phyloP scores from a whole-genome alignment of 2,113 vertebrate species.

The Todiramphus saurophagus region DNA sequence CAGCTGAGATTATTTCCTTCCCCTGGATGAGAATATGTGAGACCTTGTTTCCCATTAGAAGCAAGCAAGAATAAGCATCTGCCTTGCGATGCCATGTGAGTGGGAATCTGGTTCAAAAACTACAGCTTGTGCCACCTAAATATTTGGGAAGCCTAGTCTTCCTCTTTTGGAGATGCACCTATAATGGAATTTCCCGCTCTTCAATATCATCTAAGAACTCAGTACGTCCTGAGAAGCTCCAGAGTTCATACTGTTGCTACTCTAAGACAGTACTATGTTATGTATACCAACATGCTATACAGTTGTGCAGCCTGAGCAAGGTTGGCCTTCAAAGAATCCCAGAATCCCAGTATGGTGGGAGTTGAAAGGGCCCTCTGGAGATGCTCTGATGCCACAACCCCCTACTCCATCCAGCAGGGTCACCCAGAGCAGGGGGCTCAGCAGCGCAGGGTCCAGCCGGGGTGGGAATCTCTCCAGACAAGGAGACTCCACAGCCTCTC shows the following conservation, averaged over 20 bases:
- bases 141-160: neutral
- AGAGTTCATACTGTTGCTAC: neutral
- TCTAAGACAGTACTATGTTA: neutral
- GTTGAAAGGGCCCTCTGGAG: neutral
- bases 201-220: neutral
- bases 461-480: too few relatives aligned
- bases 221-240: neutral
- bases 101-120: neutral
- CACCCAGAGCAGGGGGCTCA: neutral
- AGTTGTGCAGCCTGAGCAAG: constrained; percentile 36
- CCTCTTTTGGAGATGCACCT: neutral
- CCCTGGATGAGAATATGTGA: neutral
- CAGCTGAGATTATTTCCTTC: neutral
- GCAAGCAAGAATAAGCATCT: neutral
- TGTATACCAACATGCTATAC: neutral
- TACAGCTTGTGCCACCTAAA: neutral
- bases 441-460: neutral
- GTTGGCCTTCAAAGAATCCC: neutral
- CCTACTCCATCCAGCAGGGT: neutral
- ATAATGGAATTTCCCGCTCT: neutral
- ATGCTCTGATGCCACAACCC: neutral
- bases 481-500: too few relatives aligned
- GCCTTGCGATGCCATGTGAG: fast-evolving
- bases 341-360: neutral
- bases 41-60: neutral